Evolutionary conservation across 2,888 invertebrate genomes (phyloP), one percentile per base, ranked within the genome.

Genomic region (Tromatobia lineatoria): DNA sequence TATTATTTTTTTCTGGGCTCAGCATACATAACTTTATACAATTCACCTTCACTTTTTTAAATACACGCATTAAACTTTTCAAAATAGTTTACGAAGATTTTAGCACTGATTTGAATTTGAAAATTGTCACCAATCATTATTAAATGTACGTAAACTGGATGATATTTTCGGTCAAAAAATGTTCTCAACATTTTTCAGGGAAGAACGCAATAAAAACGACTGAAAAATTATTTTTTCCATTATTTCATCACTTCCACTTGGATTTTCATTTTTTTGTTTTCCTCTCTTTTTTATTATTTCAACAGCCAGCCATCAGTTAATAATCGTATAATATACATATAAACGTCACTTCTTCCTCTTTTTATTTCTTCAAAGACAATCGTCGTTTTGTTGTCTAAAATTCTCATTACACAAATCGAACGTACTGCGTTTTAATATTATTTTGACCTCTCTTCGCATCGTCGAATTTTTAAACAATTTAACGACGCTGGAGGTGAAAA

Each of bases 261-360:
- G 71, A 42, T 74, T 23, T 74, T 47, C 29, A 15, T 47, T n/a
- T 42, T 66, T 20, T 42, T 29, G 2, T 29, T 29, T 20, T 18
- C 42, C 20, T 4, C 42, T 13, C 23, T 4, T 23, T 73, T 73
- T 73, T 45, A 47, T 71, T 78, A 20, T 66, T 59, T 85, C 80
- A 87, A 74, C 81, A 74, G 70, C 77, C 74, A 80, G 77, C 77
- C 84, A 82, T 80, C 86, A 67, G 64, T 71, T 75, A 78, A 85
- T 83, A 77, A 78, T 80, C 71, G 79, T 82, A 82, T 85, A 82
- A 88, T 87, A 86, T 87, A 81, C 74, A 81, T 88, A 89, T 85
- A 88, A 89, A 88, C 86, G 90, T 87, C 88, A 85, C 87, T 87
- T 83, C 47, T 83, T 82, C 82, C 34, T 85, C 82, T 86, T 79